Conservation (phyloP, 2,113 vertebrate genomes). For the Seriola aureovittata region DNA sequence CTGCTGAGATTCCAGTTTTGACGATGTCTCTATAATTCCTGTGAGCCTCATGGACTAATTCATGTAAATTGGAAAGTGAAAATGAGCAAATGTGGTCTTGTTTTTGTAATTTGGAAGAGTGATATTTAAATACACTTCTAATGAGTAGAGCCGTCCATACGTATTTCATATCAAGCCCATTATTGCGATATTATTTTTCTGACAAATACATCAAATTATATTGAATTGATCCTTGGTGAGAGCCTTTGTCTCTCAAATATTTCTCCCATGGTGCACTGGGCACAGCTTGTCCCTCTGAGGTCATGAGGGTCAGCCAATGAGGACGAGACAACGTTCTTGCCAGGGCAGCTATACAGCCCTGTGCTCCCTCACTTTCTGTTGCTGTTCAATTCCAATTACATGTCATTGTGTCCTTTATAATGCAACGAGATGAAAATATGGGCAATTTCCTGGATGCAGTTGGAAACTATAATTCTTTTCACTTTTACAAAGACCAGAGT, state of each 20-base stretch:
- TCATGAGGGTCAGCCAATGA: conserved; percentile 60
- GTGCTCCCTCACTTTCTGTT: conserved; percentile 40
- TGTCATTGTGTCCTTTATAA: conserved; percentile 54
- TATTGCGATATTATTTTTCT: conserved; percentile 29
- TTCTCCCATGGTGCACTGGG: conserved; percentile 55
- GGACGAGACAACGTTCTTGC: conserved; percentile 41
- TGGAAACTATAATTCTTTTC: conserved; percentile 26
- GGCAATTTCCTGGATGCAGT: conserved; percentile 26
- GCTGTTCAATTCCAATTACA: conserved; percentile 44
- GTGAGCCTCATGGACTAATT: conserved; percentile 36
- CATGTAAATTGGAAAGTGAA: conserved; percentile 33
- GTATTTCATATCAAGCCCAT: conserved; percentile 38
- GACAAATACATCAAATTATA: conserved; percentile 39
- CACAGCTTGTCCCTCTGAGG: conserved; percentile 58
- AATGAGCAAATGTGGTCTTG: conserved; percentile 31
- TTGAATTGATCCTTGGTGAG: conserved; percentile 34
- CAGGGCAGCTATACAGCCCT: conserved; percentile 35
- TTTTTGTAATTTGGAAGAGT: conserved; percentile 30
- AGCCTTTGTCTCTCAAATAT: conserved; percentile 53
- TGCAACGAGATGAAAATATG: conserved; percentile 43
- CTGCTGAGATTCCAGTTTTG: conserved; percentile 57
- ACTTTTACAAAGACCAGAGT: background rate
- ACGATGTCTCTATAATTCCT: conserved; percentile 62
- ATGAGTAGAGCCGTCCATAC: conserved; percentile 2
- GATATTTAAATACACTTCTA: conserved; percentile 45